Percentiles rank a stretch among this genome's conserved stretches.
Conservation (phyloP, 2,888 invertebrate species). For the Hedya salicella region DNA sequence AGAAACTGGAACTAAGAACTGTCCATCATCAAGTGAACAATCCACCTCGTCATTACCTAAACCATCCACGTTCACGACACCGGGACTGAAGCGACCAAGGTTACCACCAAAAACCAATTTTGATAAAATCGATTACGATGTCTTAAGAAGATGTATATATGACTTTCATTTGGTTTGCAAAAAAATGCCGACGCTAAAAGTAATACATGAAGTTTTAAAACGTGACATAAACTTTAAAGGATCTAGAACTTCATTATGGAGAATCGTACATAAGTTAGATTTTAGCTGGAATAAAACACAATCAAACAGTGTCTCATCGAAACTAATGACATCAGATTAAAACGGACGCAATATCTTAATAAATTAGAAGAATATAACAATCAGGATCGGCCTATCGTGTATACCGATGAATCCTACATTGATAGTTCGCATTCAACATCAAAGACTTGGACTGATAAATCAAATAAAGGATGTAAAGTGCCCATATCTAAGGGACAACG, state of each 20-base stretch:
- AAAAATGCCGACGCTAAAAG: too few relatives aligned
- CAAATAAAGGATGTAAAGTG: slow-evolving; percentile 9
- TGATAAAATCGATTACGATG: too few relatives aligned
- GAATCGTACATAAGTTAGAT: neutral
- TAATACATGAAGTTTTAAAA: too few relatives aligned
- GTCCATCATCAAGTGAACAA: slow-evolving; percentile 10
- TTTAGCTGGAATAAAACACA: slow-evolving; percentile 5
- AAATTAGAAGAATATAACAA: slow-evolving; percentile 6
- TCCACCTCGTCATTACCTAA: slow-evolving; percentile 8
- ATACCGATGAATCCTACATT: too few relatives aligned
- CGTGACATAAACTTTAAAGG: too few relatives aligned
- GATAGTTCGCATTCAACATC: slow-evolving; percentile 1
- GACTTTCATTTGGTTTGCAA: slow-evolving; percentile 1
- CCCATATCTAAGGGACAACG: slow-evolving; percentile 1
- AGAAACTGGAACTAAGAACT: slow-evolving; percentile 8
- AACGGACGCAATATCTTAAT: slow-evolving; percentile 1
- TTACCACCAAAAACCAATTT: neutral
- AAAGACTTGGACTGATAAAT: slow-evolving; percentile 8
- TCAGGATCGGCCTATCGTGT: too few relatives aligned
- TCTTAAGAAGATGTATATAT: neutral
- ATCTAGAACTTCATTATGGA: slow-evolving; percentile 4
- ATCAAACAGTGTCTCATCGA: slow-evolving; percentile 8
- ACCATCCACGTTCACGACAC: slow-evolving; percentile 4
- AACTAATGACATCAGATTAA: slow-evolving; percentile 2
- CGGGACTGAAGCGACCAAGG: slow-evolving; percentile 8